Evolutionary conservation across 2,888 invertebrate species (phyloP).

Genomic region (Aleiodes leptofemur): DNA sequence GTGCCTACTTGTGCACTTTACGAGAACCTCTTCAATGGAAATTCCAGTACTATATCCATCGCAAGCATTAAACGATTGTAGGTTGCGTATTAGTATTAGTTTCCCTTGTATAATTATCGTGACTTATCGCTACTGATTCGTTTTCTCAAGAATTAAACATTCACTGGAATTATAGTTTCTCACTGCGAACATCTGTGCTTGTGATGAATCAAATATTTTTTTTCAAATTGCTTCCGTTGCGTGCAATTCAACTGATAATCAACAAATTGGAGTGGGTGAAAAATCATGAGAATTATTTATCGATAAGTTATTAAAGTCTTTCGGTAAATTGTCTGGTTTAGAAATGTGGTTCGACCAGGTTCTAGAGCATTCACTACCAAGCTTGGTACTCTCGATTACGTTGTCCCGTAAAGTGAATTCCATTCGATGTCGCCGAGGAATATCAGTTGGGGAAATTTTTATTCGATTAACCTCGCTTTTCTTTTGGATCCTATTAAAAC

Average conservation of each 20-base stretch:
- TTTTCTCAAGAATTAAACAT: neutral
- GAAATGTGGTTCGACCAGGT: constrained; percentile 17
- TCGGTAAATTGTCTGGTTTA: neutral
- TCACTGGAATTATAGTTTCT: constrained; percentile 4
- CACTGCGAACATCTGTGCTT: neutral
- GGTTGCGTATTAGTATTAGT: constrained; percentile 13
- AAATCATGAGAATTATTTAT: constrained; percentile 14
- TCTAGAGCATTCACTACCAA: constrained; percentile 29
- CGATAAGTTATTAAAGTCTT: constrained; percentile 15
- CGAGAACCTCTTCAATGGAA: constrained; percentile 43
- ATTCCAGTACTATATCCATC: constrained; percentile 41
- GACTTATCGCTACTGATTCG: constrained; percentile 34
- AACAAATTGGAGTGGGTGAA: too few relatives aligned
- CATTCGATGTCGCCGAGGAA: constrained; percentile 9
- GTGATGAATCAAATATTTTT: too few relatives aligned
- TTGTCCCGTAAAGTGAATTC: constrained; percentile 27
- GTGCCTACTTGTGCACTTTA: constrained; percentile 19
- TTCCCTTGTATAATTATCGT: constrained; percentile 40
- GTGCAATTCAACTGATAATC: too few relatives aligned
- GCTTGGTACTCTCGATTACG: constrained; percentile 31
- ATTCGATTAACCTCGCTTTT: constrained; percentile 27
- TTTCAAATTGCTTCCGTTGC: too few relatives aligned
- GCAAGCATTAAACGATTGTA: constrained; percentile 27
- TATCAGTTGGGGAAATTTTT: constrained; percentile 14
- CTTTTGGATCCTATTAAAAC: neutral